Evolutionary conservation across 1,140 invertebrate species (phyloP).

Genomic region (Lanistes nyassanus): DNA sequence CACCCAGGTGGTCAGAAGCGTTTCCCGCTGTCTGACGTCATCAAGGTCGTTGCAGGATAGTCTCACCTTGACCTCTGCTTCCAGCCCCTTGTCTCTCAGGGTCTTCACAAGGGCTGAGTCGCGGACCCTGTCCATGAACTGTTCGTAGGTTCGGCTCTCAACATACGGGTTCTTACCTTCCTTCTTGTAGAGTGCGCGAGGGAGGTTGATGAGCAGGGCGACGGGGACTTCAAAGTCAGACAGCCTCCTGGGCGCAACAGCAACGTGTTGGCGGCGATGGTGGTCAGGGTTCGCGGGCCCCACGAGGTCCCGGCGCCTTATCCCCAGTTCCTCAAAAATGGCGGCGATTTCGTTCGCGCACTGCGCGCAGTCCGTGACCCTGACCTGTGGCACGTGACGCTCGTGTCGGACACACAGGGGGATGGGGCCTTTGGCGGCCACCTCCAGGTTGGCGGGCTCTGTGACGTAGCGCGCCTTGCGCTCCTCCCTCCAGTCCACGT

Average conservation of each 20-base stretch:
- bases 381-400: neutral
- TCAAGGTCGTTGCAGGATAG: neutral
- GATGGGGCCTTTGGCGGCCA: slow-evolving; percentile 7
- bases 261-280: too few species aligned
- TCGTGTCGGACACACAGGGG: slow-evolving; percentile 16
- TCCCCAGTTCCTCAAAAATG: neutral
- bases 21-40: neutral
- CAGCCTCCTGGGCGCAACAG: neutral
- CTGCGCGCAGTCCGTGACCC: neutral
- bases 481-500: slow-evolving; percentile 15
- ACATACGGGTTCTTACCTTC: neutral
- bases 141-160: neutral
- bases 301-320: neutral
- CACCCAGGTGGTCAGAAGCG: slow-evolving; percentile 23
- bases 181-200: neutral
- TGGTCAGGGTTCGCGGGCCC: neutral
- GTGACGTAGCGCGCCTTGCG: slow-evolving; percentile 13
- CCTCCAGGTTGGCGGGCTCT: neutral
- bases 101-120: neutral
- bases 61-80: neutral
- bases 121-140: neutral
- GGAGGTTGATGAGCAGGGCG: slow-evolving; percentile 9
- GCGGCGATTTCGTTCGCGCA: neutral
- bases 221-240: neutral
- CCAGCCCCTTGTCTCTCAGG: neutral